phyloP scores from a whole-genome alignment of 2,113 vertebrate genomes.

The Dinomys branickii region DNA sequence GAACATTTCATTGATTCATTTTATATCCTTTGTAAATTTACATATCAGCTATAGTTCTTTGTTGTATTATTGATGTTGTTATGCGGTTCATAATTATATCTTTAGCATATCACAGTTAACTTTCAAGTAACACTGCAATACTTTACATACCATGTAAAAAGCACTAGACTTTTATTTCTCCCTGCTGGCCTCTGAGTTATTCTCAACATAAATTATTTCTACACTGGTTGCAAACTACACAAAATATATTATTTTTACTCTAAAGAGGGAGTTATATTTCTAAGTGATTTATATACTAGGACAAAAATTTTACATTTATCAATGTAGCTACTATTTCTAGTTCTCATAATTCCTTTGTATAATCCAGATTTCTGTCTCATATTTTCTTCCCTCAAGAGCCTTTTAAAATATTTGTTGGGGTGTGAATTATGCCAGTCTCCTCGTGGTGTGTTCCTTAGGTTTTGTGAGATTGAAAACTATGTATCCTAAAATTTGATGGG shows the following conservation, averaged over 20 bases:
- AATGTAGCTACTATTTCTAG: background rate
- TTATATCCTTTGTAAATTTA: background rate
- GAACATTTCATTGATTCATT: background rate
- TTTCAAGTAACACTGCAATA: background rate
- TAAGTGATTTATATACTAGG: background rate
- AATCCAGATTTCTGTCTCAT: background rate
- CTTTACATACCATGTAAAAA: background rate
- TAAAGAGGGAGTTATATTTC: background rate
- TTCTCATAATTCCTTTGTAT: background rate
- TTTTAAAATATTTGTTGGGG: background rate
- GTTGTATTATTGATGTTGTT: background rate
- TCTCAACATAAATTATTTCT: slow-evolving; percentile 21
- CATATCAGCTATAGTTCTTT: background rate
- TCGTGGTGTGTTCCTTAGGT: background rate
- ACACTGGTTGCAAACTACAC: background rate
- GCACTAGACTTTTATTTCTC: background rate
- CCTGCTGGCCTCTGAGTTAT: background rate
- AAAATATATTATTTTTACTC: background rate
- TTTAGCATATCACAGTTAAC: background rate
- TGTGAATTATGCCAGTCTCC: background rate
- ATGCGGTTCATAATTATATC: background rate
- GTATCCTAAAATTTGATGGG: slow-evolving; percentile 9
- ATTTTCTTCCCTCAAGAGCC: background rate
- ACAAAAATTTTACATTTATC: background rate
- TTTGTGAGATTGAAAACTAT: background rate